Evolutionary conservation across 2,113 vertebrate genomes (phyloP).

Genomic region (Mormyrus lacerda): DNA sequence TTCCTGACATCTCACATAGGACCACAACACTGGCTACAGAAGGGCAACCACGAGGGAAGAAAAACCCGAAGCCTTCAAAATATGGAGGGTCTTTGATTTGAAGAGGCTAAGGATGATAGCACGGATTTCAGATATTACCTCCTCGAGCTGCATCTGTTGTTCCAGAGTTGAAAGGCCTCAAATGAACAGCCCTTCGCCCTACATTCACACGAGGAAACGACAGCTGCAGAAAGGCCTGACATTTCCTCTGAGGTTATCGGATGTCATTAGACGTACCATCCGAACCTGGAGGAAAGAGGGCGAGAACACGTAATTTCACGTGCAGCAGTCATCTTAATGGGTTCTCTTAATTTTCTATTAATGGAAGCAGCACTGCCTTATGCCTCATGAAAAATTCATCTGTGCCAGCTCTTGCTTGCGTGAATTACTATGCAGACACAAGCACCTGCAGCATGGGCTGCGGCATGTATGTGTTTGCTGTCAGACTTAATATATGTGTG

Average conservation of each 20-base stretch:
- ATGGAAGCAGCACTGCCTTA: constrained; percentile 50
- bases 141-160: not conserved
- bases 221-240: not conserved
- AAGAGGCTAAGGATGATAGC: not conserved
- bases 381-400: constrained; percentile 61
- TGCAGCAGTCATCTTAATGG: constrained; percentile 40
- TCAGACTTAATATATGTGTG: not conserved
- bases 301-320: constrained; percentile 42
- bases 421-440: constrained; percentile 44
- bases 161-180: not conserved
- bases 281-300: constrained; percentile 33
- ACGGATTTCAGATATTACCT: not conserved
- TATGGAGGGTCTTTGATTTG: not conserved
- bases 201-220: constrained; percentile 5
- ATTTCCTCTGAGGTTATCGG: constrained; percentile 23
- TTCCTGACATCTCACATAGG: not conserved
- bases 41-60: not conserved
- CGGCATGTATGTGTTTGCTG: not conserved
- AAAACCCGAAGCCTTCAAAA: not conserved
- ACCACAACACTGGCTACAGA: not conserved
- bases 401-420: constrained; percentile 50
- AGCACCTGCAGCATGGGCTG: constrained; percentile 33
- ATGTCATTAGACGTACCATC: constrained; percentile 44
- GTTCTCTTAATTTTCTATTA: constrained; percentile 57
- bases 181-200: not conserved